Evolutionary conservation across 2,888 invertebrate genomes (phyloP), one percentile per base, ranked within the genome.

Genomic region (Hemithea aestivaria): DNA sequence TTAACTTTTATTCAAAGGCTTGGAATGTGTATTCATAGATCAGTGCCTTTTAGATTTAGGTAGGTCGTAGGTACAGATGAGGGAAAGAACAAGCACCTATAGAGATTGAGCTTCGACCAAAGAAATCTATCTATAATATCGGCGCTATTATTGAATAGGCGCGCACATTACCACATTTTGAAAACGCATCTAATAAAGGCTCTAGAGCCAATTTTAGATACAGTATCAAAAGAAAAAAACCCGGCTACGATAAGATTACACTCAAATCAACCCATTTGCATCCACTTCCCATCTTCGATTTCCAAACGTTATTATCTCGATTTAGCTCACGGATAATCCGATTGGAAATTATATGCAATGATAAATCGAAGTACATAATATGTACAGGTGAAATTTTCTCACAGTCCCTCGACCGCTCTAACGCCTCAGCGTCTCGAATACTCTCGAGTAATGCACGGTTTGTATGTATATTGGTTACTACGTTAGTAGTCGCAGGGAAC

Each of bases 381-480:
- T 34, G 58, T 70, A 62, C 65, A 70, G 75, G 81, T 77, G 83
- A 83, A 82, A 82, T 82, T 79, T 83, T 82, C 83, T 80, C 82
- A 83, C 75, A 75, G 73, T 64, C 67, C 62, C 65, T 56, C 62
- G 56, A 33, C 41, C 41, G 62, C 58, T 62, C 65, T 61, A 65
- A 66, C 62, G 66, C 70, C 56, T 64, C 73, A 72, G 75, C 78
- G 80, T 76, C 75, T 76, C 65, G 68, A 67, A 74, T 73, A 68
- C 66, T 63, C 62, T 68, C 65, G 65, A 69, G 76, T 78, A 77
- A 76, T 72, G 74, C 73, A 76, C 75, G 73, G 68, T 71, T 66
- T 63, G 71, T 74, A 78, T 77, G 78, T 80, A 82, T 83, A 80
- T 82, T 83, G 80, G 83, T 83, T 78, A 82, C 77, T 83, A 75